Conservation (phyloP, 92 coral and sea anemone species). For the Epizoanthus ramosus region DNA sequence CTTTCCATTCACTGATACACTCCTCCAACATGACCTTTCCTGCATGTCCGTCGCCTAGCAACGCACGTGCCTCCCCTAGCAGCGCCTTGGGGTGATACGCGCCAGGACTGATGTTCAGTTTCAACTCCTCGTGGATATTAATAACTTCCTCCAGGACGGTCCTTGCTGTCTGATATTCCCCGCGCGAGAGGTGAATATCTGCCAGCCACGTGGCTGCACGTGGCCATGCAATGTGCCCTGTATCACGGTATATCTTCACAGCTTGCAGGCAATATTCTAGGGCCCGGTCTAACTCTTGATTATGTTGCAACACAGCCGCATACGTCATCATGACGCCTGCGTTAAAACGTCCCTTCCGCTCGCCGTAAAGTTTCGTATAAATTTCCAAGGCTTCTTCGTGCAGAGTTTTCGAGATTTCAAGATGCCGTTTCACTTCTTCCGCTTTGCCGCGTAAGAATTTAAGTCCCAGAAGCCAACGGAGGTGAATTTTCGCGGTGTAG, state of each 20-base stretch:
- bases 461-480: slow-evolving; percentile 76
- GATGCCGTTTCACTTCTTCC: slow-evolving; percentile 48
- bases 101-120: slow-evolving; percentile 68
- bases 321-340: slow-evolving; percentile 84
- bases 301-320: slow-evolving; percentile 66
- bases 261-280: slow-evolving; percentile 66
- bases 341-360: slow-evolving; percentile 68
- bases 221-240: slow-evolving; percentile 85
- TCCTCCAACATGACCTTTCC: slow-evolving; percentile 58
- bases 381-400: slow-evolving; percentile 78
- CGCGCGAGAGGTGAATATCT: slow-evolving; percentile 64
- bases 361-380: slow-evolving; percentile 73
- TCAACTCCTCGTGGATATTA: slow-evolving; percentile 45
- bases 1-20: slow-evolving; percentile 66
- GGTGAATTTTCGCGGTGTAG: slow-evolving; percentile 83
- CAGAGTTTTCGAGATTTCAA: slow-evolving; percentile 56
- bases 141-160: slow-evolving; percentile 63
- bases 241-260: slow-evolving; percentile 62
- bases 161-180: slow-evolving; percentile 55
- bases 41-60: slow-evolving; percentile 51
- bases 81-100: slow-evolving; percentile 79
- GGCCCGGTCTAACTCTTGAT: slow-evolving; percentile 62
- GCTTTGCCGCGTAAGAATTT: slow-evolving; percentile 52
- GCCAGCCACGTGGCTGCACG: slow-evolving; percentile 84
- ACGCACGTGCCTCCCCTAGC: slow-evolving; percentile 64